These are phyloP conservation scores for Nothocercus nigrocapillus DNA, from an alignment of 2,113 vertebrate genomes.

Conservation along the genomic window DNA sequence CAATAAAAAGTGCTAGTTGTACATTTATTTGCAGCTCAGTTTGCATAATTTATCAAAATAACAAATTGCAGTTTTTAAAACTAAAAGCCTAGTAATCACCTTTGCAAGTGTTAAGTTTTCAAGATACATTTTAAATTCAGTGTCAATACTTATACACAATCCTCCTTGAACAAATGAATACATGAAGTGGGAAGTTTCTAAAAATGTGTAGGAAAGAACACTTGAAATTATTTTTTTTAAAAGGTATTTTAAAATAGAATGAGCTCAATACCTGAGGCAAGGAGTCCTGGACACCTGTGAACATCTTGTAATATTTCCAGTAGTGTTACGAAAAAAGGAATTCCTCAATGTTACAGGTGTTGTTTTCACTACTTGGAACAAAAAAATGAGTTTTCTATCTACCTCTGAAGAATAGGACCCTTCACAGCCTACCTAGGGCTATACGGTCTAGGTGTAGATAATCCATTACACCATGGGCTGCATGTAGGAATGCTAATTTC, in stretches of 20 bases:
- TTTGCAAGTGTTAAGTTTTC: neutral
- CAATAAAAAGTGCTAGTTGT: neutral
- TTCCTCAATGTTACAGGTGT: neutral
- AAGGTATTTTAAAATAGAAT: neutral
- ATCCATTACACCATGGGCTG: neutral
- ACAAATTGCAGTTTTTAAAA: neutral
- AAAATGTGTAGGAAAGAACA: neutral
- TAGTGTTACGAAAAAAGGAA: neutral
- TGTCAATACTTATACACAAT: neutral
- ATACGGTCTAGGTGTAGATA: neutral
- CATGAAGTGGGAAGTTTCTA: neutral
- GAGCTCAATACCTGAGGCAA: neutral
- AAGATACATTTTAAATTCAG: neutral
- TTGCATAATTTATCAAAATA: neutral
- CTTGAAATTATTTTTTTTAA: neutral
- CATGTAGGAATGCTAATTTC: neutral
- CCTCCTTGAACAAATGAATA: neutral
- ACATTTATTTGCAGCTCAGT: neutral
- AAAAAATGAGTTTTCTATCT: neutral
- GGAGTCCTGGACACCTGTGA: neutral
- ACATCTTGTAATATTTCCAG: neutral
- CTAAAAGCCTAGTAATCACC: neutral
- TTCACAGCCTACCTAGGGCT: neutral
- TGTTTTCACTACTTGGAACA: neutral
- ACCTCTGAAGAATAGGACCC: neutral